phyloP scores from a whole-genome alignment of 2,797 vertebrate genomes.

The Prunella strophiata region DNA sequence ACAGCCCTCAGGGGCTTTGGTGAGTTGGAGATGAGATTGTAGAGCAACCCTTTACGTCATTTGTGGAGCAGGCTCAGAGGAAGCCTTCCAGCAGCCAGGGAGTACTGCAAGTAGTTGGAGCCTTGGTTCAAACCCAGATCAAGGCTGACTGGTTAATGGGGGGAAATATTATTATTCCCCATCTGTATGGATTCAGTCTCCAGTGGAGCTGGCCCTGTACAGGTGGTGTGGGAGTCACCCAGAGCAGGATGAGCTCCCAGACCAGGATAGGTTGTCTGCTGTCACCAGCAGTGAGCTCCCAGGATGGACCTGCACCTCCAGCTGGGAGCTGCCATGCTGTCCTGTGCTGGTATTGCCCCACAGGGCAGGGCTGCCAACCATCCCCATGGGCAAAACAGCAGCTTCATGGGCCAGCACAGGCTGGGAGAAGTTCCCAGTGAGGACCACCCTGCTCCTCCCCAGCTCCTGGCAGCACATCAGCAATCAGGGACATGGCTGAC shows the following conservation, averaged over 20 bases:
- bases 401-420: background rate
- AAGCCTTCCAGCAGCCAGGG: background rate
- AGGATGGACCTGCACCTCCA: background rate
- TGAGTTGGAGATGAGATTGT: background rate
- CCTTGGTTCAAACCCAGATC: background rate
- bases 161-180: background rate
- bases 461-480: background rate
- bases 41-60: background rate
- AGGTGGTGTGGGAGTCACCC: background rate
- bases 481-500: constrained; percentile 2
- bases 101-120: background rate
- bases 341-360: background rate
- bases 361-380: background rate
- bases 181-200: background rate
- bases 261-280: background rate
- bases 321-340: rapidly evolving
- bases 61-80: background rate
- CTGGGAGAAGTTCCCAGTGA: background rate
- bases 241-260: background rate
- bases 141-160: background rate
- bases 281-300: background rate
- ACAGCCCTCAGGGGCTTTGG: background rate
- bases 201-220: background rate
- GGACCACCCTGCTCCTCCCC: background rate
- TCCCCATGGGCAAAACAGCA: background rate